phyloP scores from a whole-genome alignment of 2,113 vertebrate genomes.

The Zosterops lateralis region DNA sequence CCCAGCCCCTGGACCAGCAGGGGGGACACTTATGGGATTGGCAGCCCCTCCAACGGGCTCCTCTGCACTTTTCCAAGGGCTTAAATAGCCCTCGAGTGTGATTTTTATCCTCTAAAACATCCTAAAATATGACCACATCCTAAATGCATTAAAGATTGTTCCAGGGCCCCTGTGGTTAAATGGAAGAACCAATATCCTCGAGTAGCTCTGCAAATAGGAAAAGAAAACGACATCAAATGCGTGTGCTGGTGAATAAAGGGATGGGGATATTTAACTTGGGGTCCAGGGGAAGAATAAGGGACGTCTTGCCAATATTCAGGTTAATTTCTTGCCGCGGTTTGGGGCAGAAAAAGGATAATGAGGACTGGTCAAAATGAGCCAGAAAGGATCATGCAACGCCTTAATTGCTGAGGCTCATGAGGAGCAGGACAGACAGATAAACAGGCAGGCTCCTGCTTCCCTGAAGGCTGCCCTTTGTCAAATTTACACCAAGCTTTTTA shows the following conservation, averaged over 20 bases:
- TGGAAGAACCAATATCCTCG: constrained; percentile 59
- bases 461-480: constrained; percentile 19
- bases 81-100: constrained; percentile 42
- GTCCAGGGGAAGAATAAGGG: not conserved
- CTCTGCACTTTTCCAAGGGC: constrained; percentile 6
- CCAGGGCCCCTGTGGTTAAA: constrained; percentile 32
- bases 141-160: constrained; percentile 63
- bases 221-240: constrained; percentile 45
- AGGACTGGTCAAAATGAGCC: constrained; percentile 15
- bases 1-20: not conserved
- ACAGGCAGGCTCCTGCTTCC: not conserved
- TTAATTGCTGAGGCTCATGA: constrained; percentile 22
- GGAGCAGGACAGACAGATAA: constrained; percentile 19
- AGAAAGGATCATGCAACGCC: constrained; percentile 12
- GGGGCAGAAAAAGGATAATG: constrained; percentile 13
- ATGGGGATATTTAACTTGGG: constrained; percentile 20
- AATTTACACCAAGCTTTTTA: constrained; percentile 28
- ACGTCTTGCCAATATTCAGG: constrained; percentile 1
- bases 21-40: constrained; percentile 23
- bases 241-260: not conserved
- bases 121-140: constrained; percentile 66
- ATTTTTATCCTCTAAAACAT: constrained; percentile 55
- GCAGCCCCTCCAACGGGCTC: not conserved
- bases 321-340: constrained; percentile 31
- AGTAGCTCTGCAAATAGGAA: constrained; percentile 36